Evolutionary conservation across 2,888 invertebrate genomes (phyloP), one percentile per base, ranked within the genome.

Genomic region (Napeogenes inachia): DNA sequence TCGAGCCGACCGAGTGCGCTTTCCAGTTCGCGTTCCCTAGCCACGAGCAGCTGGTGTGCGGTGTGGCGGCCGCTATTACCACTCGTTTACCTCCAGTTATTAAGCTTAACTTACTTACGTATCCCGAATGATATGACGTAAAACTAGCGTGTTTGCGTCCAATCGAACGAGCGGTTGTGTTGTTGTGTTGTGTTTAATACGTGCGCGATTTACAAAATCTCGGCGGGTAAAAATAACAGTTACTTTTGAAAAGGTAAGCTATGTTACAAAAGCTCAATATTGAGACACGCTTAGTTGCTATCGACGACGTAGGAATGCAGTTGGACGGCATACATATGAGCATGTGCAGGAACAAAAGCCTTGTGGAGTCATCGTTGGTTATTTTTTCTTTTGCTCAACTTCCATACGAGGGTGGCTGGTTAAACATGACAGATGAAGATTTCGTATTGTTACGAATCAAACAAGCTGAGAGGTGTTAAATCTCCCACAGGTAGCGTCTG

Each of bases 221-320:
- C 74, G 72, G 78, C 77, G 78, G 78, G 79, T 76, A 79, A 84
- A 50, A 86, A 76, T 82, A 82, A 89, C 87, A 85, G 87, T 89
- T 87, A 86, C 84, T 82, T 88, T 88, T 83, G 79, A 87, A 87
- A 88, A 88, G 89, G 89, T 87, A 85, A 87, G 87, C 87, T 85
- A 84, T 87, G 84, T 82, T 85, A 87, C 83, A 85, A 85, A 88
- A 88, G 84, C 83, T 87, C 82, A 75, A 78, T 78, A 85, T 86
- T 81, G 83, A 84, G 83, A 84, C 82, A 82, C 85, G 89, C 82
- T 85, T 83, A 82, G 86, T 82, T 82, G 81, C 86, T 85, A 87
- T 87, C 85, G 86, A 84, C 84, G 83, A 83, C 80, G 84, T 77
- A 83, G 89, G 89, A 90, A 90, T 90, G 89, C 83, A 80, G 90